These are phyloP conservation scores for Amniataba percoides DNA, from an alignment of 2,797 vertebrate genomes.

Conservation along the genomic window DNA sequence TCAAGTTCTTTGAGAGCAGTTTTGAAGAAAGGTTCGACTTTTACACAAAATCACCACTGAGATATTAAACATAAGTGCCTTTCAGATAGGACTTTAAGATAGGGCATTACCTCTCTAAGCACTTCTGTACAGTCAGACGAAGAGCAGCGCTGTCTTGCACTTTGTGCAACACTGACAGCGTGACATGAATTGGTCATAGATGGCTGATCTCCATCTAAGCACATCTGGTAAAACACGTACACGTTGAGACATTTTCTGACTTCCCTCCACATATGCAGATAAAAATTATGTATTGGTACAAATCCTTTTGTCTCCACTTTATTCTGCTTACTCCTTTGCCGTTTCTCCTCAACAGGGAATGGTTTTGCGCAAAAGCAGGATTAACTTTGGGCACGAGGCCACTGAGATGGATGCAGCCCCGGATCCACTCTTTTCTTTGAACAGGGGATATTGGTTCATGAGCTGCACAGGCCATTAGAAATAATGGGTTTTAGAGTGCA, in stretches of 20 bases:
- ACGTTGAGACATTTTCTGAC: not conserved
- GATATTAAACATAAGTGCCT: not conserved
- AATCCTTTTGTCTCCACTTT: not conserved
- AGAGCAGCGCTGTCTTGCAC: slow-evolving; percentile 7
- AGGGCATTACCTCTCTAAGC: slow-evolving; percentile 4
- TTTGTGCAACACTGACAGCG: slow-evolving; percentile 5
- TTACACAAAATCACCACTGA: not conserved
- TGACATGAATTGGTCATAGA: not conserved
- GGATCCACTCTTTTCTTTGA: slow-evolving; percentile 43
- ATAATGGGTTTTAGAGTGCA: slow-evolving; percentile 76
- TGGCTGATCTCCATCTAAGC: slow-evolving; percentile 4
- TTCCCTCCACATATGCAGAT: not conserved
- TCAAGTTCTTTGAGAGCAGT: not conserved
- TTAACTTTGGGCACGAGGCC: slow-evolving; percentile 38
- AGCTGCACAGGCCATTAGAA: slow-evolving; percentile 57
- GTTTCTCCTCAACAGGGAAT: not conserved
- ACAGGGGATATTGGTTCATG: slow-evolving; percentile 39
- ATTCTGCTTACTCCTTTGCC: not conserved
- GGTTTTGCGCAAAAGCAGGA: slow-evolving; percentile 15
- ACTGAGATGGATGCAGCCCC: slow-evolving; percentile 19
- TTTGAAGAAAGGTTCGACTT: not conserved
- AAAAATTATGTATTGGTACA: not conserved
- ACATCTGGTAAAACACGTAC: not conserved
- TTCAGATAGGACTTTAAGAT: slow-evolving; percentile 2
- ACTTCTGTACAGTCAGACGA: slow-evolving; percentile 19